Evolutionary conservation across 2,797 vertebrate genomes (phyloP).

Genomic region (Peromyscus nudipes): DNA sequence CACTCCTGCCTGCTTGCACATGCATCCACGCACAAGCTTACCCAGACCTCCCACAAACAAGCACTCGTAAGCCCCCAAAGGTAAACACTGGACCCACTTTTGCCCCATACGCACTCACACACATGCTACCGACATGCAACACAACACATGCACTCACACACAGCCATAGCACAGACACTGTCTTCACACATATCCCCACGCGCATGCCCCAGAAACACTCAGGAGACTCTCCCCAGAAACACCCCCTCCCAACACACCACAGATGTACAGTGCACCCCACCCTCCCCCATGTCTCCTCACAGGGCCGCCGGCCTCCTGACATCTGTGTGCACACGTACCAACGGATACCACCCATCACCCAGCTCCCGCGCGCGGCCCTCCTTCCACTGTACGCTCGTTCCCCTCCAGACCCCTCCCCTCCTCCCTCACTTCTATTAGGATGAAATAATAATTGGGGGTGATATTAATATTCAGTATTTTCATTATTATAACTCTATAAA

Average conservation of each 20-base stretch:
- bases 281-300: rapidly evolving
- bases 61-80: no score
- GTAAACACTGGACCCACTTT: no score
- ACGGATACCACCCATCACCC: neutral
- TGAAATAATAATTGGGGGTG: conserved; percentile 80
- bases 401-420: neutral
- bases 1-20: rapidly evolving
- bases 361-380: no score
- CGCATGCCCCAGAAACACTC: neutral
- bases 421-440: conserved; percentile 65
- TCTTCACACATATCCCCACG: neutral
- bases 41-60: neutral
- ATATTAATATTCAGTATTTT: conserved; percentile 85
- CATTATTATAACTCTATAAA: conserved; percentile 83
- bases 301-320: neutral
- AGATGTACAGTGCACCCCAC: rapidly evolving
- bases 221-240: neutral
- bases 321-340: neutral
- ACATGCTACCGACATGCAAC: no score
- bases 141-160: neutral
- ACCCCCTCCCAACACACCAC: rapidly evolving
- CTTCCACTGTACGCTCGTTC: neutral
- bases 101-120: neutral
- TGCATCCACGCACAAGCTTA: rapidly evolving
- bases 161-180: rapidly evolving